Evolutionary conservation across 2,113 vertebrate species (phyloP).

Genomic region (Microcebus lehilahytsara): DNA sequence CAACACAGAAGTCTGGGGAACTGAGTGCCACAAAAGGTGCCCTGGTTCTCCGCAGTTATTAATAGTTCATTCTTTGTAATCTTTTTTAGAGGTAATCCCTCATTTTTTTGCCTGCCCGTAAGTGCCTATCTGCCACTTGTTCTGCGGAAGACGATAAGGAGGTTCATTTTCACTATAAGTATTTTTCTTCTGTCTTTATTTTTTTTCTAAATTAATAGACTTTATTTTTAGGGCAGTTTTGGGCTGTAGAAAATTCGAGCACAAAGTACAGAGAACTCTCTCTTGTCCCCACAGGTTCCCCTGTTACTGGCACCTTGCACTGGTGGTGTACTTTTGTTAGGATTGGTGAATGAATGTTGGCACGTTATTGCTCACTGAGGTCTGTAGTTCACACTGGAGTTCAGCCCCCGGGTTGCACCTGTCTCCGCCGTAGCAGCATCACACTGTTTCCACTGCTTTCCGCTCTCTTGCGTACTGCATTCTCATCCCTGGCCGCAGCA

Average conservation of each 20-base stretch:
- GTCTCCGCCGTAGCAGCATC: rapidly evolving
- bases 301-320: rapidly evolving
- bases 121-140: background rate
- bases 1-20: background rate
- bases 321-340: background rate
- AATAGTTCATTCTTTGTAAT: background rate
- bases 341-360: background rate
- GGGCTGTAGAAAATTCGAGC: background rate
- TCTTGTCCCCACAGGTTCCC: rapidly evolving
- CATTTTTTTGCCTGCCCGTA: background rate
- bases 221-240: background rate
- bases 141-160: background rate
- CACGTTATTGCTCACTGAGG: background rate
- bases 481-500: background rate
- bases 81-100: background rate
- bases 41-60: background rate
- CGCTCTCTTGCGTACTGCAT: rapidly evolving
- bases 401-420: too few species aligned
- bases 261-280: background rate
- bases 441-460: rapidly evolving
- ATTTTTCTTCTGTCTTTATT: background rate
- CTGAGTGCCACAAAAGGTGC: background rate
- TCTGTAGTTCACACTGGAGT: background rate
- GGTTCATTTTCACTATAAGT: background rate
- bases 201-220: background rate